Conservation (phyloP, 2,113 vertebrate species). For the Donacobius atricapilla region DNA sequence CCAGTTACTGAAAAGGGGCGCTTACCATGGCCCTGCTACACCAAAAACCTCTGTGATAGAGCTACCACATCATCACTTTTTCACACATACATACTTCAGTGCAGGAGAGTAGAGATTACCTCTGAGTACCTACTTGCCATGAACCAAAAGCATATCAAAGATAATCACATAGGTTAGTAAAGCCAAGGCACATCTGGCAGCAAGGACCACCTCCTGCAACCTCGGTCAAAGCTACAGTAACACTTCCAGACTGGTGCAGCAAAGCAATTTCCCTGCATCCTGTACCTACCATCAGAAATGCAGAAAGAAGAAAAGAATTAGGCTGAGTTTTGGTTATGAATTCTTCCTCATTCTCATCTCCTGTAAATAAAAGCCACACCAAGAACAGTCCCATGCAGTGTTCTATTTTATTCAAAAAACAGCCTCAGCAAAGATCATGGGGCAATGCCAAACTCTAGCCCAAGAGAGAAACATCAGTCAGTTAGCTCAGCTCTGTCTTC, state of each 20-base stretch:
- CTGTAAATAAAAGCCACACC: neutral
- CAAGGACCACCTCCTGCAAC: neutral
- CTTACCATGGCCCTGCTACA: neutral
- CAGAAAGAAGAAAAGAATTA: neutral
- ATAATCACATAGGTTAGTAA: neutral
- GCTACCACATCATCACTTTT: neutral
- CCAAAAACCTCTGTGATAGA: neutral
- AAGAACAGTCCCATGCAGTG: neutral
- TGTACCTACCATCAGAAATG: neutral
- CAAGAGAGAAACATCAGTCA: neutral
- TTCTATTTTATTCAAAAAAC: neutral
- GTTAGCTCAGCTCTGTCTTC: neutral
- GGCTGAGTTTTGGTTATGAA: neutral
- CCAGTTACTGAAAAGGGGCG: neutral
- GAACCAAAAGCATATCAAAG: neutral
- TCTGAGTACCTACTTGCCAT: neutral
- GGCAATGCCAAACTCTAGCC: neutral
- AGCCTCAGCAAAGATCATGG: neutral
- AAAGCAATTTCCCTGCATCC: neutral
- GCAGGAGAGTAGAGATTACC: neutral
- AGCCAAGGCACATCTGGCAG: neutral
- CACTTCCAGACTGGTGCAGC: neutral
- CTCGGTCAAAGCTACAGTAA: neutral
- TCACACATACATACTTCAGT: accelerated
- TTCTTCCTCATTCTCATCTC: neutral